phyloP scores from a whole-genome alignment of 2,797 vertebrate species.

The Pyrrhura leucotis region DNA sequence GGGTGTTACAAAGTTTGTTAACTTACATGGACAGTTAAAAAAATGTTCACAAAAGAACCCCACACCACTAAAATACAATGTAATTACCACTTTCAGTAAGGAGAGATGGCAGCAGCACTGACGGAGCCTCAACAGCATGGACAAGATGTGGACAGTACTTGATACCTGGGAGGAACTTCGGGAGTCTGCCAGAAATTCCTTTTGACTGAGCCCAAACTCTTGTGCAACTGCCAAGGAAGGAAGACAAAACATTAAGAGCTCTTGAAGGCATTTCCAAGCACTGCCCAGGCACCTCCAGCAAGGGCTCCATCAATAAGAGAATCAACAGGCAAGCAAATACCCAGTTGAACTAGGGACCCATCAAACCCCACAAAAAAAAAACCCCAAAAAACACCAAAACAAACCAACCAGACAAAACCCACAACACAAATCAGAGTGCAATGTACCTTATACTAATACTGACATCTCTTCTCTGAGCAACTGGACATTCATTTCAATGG shows the following conservation, averaged over 20 bases:
- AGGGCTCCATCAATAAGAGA: background rate
- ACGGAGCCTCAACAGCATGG: slow-evolving; percentile 90
- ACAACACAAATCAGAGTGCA: background rate
- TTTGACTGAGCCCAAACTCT: slow-evolving; percentile 82
- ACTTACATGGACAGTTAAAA: background rate
- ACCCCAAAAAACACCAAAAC: background rate
- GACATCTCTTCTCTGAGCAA: background rate
- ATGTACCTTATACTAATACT: background rate
- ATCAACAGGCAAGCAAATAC: background rate
- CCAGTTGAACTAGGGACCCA: background rate
- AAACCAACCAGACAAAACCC: background rate
- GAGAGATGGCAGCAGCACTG: slow-evolving; percentile 96
- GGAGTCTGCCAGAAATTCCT: background rate
- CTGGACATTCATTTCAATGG: background rate
- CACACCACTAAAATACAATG: background rate
- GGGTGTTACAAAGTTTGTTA: background rate
- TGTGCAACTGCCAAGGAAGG: slow-evolving; percentile 78
- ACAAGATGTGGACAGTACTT: slow-evolving; percentile 90
- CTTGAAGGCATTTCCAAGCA: background rate
- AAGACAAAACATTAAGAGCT: background rate
- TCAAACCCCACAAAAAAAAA: background rate
- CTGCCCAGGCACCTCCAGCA: background rate
- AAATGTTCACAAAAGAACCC: background rate
- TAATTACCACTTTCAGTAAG: slow-evolving; percentile 87
- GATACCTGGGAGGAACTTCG: slow-evolving; percentile 60